Base-by-base conservation (phyloP, 2,888 invertebrate species). In the Scaptomyza parva region DNA sequence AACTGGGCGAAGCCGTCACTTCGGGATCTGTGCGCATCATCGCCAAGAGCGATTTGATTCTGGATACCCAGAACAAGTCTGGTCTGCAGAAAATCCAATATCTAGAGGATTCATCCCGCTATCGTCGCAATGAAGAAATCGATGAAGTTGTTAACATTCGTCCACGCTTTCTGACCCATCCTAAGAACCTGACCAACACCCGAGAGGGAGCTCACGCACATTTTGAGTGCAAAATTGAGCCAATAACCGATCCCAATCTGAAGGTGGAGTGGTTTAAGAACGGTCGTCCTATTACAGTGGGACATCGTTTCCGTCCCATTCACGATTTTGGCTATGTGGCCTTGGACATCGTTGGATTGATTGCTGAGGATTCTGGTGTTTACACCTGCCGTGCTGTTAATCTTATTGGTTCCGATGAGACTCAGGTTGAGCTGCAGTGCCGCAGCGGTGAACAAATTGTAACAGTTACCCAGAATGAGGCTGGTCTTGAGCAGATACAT, bases 311-410 rank as follows among this genome's bases (percentile, higher is more conserved):
- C 93, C 95, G 98, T 84, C 98, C 98, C 62, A 97, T 98, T 90
- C 98, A 98, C 91, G 99, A 99, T 92, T 99, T 99, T 92, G 99
- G 99, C 39, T 99, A 98, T 90, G 99, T 99, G 20, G 98, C 99
- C 14, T 93, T 99, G 70, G 99, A 99, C 89, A 97, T 99, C 71
- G 95, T 98, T 76, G 98, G 98, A 90, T 93, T 98, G 57, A 98
- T 98, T 90, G 97, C 98, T 55, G 99, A 99, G 93, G 99, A 99
- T 92, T 95, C 96, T 0, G 98, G 97, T 47, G 94, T 95, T 20
- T 99, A 99, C 91, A 98, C 98, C 3, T 98, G 98, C 90, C 94
- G 97, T 64, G 98, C 99, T 18, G 96, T 96, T 1, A 99, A 99
- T 90, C 93, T 96, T 26, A 94, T 97, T 24, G 99, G 99, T 45